phyloP scores from a whole-genome alignment of 2,888 invertebrate genomes.

The Hermaeophaga mercurialis region DNA sequence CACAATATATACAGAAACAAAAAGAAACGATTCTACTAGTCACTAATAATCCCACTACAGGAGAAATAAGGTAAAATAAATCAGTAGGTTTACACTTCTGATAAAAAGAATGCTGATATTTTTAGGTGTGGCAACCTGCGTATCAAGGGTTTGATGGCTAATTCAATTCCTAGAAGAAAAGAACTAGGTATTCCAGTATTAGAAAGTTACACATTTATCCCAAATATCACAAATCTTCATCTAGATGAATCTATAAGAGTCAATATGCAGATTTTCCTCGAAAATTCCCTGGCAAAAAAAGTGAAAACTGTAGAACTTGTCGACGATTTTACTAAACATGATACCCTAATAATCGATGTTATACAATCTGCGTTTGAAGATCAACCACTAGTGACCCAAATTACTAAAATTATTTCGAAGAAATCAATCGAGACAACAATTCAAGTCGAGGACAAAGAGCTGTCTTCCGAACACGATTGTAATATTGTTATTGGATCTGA shows the following conservation, averaged over 20 bases:
- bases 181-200: conserved; percentile 74
- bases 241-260: conserved; percentile 60
- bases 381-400: conserved; percentile 71
- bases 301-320: conserved; percentile 51
- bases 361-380: conserved; percentile 68
- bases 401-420: conserved; percentile 65
- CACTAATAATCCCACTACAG: conserved; percentile 56
- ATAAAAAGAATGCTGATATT: too few relatives aligned
- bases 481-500: conserved; percentile 49
- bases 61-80: conserved; percentile 41
- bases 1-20: conserved; percentile 10
- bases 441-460: conserved; percentile 66
- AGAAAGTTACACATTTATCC: conserved; percentile 75
- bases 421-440: conserved; percentile 52
- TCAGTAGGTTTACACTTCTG: too few relatives aligned
- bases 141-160: conserved; percentile 77
- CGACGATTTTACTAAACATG: conserved; percentile 25
- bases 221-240: conserved; percentile 58
- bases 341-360: conserved; percentile 52
- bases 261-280: conserved; percentile 73
- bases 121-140: conserved; percentile 73
- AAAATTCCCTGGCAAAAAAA: conserved; percentile 66
- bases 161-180: conserved; percentile 71
- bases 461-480: conserved; percentile 52
- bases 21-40: conserved; percentile 44